A percentile compares a stretch with the other conserved stretches of the same genome.
These are phyloP conservation scores for Salminus brasiliensis DNA, from an alignment of 2,113 vertebrate genomes.

Conservation along the genomic window DNA sequence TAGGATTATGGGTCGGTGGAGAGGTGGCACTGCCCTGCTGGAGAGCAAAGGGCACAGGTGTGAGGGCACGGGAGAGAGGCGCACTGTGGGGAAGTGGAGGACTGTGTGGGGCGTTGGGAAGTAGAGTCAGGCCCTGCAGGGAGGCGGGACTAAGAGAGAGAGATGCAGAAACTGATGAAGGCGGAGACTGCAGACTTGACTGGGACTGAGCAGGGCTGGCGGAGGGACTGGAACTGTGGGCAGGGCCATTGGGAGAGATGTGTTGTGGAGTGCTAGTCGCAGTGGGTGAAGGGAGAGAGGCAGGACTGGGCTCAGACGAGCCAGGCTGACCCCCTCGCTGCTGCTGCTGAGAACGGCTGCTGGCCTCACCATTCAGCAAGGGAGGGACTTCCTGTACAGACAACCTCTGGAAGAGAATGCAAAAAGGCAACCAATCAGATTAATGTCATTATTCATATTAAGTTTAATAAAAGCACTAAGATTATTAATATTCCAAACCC, in stretches of 20 bases:
- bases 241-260: conserved; percentile 42
- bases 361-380: conserved; percentile 75
- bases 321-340: conserved; percentile 54
- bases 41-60: conserved; percentile 72
- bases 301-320: conserved; percentile 58
- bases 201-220: conserved; percentile 53
- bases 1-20: conserved; percentile 60
- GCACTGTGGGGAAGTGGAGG: conserved; percentile 78
- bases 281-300: conserved; percentile 52
- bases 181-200: conserved; percentile 35
- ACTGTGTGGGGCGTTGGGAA: conserved; percentile 74
- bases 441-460: background rate
- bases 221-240: conserved; percentile 49
- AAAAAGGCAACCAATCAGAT: background rate
- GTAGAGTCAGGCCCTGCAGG: conserved; percentile 68
- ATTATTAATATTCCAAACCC: no score
- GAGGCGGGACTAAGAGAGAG: conserved; percentile 69
- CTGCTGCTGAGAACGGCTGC: conserved; percentile 66
- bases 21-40: conserved; percentile 60
- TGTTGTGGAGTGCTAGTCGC: conserved; percentile 55
- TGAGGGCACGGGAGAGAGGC: conserved; percentile 77
- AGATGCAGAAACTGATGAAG: conserved; percentile 68
- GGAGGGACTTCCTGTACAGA: conserved; percentile 81
- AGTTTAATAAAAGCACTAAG: background rate
- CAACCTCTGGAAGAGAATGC: conserved; percentile 67